phyloP scores from a whole-genome alignment of 2,113 vertebrate species.

The Daphoenositta chrysoptera region DNA sequence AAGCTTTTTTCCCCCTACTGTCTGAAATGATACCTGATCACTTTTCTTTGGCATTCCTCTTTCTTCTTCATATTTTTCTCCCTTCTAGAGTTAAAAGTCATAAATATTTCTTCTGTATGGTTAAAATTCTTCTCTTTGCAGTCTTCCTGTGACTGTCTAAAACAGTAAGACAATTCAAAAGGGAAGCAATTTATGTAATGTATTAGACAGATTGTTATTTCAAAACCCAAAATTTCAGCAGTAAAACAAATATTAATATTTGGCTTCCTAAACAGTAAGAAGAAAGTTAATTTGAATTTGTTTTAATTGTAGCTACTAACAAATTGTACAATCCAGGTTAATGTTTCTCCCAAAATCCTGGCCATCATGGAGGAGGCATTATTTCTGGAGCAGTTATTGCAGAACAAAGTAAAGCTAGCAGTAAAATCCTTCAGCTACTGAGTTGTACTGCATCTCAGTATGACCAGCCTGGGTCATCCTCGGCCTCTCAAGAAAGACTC shows the following conservation, averaged over 20 bases:
- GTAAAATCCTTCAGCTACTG: not conserved
- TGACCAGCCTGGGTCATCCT: not conserved
- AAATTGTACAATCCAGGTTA: not conserved
- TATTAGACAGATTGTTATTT: not conserved
- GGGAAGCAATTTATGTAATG: not conserved
- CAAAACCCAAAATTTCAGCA: not conserved
- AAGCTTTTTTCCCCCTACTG: accelerated
- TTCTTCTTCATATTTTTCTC: not conserved
- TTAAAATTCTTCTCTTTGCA: not conserved
- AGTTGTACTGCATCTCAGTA: not conserved
- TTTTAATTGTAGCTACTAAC: not conserved
- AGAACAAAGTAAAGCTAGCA: not conserved
- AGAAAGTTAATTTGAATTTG: not conserved
- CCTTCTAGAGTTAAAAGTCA: not conserved
- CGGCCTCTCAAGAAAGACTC: not conserved
- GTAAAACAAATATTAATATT: not conserved
- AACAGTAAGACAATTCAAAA: not conserved
- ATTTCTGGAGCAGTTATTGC: not conserved
- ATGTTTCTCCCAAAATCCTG: not conserved
- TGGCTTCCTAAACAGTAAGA: not conserved
- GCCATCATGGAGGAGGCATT: not conserved
- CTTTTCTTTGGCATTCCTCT: not conserved
- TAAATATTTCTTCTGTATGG: not conserved
- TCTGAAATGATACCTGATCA: not conserved
- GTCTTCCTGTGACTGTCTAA: not conserved